Percentiles rank a stretch among this genome's conserved stretches.
Conservation (phyloP, 2,113 vertebrate species). For the Protomyctophum bolini region DNA sequence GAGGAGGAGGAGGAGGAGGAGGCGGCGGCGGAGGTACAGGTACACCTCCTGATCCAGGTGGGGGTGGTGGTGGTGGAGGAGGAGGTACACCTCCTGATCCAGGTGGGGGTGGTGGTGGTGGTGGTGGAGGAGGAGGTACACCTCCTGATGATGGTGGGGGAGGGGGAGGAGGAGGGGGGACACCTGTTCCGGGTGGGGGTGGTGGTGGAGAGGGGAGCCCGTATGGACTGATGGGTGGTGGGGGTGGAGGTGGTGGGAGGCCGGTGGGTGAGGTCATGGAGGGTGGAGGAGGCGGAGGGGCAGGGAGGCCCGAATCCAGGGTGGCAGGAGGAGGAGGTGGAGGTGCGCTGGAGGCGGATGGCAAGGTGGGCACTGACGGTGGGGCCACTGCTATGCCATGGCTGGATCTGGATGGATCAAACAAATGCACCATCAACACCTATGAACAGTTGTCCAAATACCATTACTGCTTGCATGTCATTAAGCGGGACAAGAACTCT, state of each 20-base stretch:
- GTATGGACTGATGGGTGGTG: not conserved
- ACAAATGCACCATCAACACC: not conserved
- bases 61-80: conserved; percentile 21
- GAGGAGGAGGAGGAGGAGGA: conserved; percentile 31
- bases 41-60: conserved; percentile 3
- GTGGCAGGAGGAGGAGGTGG: conserved; percentile 49
- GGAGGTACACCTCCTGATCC: not conserved
- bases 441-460: too few species aligned
- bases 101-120: conserved; percentile 26
- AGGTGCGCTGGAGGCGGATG: conserved; percentile 10
- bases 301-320: conserved; percentile 25
- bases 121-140: conserved; percentile 25
- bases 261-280: conserved; percentile 34
- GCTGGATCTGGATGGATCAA: conserved; percentile 52
- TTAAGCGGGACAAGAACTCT: too few species aligned
- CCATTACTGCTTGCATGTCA: too few species aligned
- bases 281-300: conserved; percentile 37
- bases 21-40: conserved; percentile 14
- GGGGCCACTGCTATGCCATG: conserved; percentile 75
- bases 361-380: conserved; percentile 69
- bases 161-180: conserved; percentile 22
- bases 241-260: conserved; percentile 44
- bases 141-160: conserved; percentile 4
- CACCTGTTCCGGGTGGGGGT: conserved; percentile 23
- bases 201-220: conserved; percentile 32